Base-by-base conservation (phyloP, 2,888 invertebrate species). In the Unio delphinus region DNA sequence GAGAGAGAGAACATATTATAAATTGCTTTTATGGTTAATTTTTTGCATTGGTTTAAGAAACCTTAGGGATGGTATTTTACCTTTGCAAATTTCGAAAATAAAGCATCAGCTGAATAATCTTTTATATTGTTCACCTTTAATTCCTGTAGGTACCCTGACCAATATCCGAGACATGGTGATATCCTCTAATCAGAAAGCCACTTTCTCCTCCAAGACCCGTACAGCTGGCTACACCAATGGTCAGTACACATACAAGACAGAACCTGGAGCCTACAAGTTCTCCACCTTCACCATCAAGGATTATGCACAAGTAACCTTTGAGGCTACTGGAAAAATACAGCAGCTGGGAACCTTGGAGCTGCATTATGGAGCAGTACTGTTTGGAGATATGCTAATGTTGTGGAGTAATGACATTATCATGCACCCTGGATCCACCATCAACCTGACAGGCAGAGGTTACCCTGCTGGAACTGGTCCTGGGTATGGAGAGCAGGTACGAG, bases 191-290 rank as follows among this genome's bases (percentile, higher is more conserved):
- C 83, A 83, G 78, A 75, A 72, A 55, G 72, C 77, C 11, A 75
- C 70, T 23, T 73, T 85, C n/a, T 80, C 83, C n/a, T 65, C 73
- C 18, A 65, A 76, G 20, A 82, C 80, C 6, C 69, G 81, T 3
- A 85, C 84, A 26, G 83, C 80, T 1, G 62, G 65, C 34, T 73
- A 77, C 61, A 67, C 59, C 4, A 76, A 72, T 67, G 81, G 81
- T 1, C 28, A 66, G 11, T 75, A 80, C 65, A 70, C 70, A 11
- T 72, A 69, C 8, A 73, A 73, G 11, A 74, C 81, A 6, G 67
- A 70, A 8, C 76, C 78, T 3, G 85, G 85, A 0, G 78, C 79
- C 4, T 85, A 84, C 73, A 74, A 72, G 58, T 85, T 85, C 70
- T 74, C 79, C 20, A 72, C 69, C 11, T 83, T 85, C 70, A 83